Evolutionary conservation across 1,140 invertebrate genomes (phyloP).

Genomic region (Eueides isabella): DNA sequence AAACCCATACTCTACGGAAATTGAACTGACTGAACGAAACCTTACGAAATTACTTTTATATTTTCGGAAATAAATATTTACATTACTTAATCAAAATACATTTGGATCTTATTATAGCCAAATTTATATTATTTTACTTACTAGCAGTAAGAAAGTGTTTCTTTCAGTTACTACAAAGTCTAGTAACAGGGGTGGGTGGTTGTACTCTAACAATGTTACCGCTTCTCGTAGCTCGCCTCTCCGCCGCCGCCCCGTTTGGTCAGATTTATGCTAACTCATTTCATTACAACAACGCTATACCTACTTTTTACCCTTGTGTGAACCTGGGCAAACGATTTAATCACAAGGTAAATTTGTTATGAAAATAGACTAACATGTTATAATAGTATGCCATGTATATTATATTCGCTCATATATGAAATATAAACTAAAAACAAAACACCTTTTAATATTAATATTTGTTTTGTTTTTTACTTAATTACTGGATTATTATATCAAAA

Average conservation of each 20-base stretch:
- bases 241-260: constrained; percentile 44
- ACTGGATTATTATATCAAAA: not conserved
- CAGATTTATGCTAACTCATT: constrained; percentile 61
- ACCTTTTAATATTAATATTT: too few relatives aligned
- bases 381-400: too few relatives aligned
- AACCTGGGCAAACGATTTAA: not conserved
- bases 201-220: constrained; percentile 56
- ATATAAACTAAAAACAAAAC: too few relatives aligned
- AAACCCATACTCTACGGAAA: too few relatives aligned
- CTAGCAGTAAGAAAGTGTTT: not conserved
- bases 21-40: too few relatives aligned
- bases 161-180: not conserved
- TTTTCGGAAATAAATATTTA: too few relatives aligned
- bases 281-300: constrained; percentile 48
- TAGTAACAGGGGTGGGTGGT: constrained; percentile 19
- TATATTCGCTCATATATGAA: too few relatives aligned
- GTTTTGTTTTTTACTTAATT: not conserved
- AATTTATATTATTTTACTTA: not conserved
- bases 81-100: not conserved
- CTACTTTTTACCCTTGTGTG: not conserved
- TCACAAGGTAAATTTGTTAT: not conserved
- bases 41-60: too few relatives aligned
- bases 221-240: constrained; percentile 43
- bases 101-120: not conserved
- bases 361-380: not conserved